Percentiles rank a stretch among this genome's conserved stretches.
Evolutionary conservation across 1,140 invertebrate species (phyloP).

Genomic region (Choristoneura fumiferana): DNA sequence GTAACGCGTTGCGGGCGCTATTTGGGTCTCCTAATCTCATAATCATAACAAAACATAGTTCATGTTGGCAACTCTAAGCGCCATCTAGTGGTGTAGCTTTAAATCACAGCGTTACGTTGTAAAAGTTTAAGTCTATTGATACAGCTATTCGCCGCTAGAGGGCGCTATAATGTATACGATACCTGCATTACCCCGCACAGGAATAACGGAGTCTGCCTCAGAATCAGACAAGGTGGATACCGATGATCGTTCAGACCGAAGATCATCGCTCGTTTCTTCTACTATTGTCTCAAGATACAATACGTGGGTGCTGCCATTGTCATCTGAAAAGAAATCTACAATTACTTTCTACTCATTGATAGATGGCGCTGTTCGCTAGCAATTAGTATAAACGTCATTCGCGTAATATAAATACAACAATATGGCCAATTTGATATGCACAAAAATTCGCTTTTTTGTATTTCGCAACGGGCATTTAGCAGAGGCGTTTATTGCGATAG

Average conservation of each 20-base stretch:
- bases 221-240: constrained; percentile 75
- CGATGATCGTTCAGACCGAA: constrained; percentile 83
- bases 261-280: constrained; percentile 88
- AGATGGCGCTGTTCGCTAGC: constrained; percentile 42
- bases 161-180: constrained; percentile 36
- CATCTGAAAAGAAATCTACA: constrained; percentile 49
- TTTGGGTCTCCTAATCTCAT: no score
- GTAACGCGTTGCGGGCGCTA: no score
- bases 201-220: constrained; percentile 75
- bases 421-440: no score
- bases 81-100: constrained; percentile 32
- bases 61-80: constrained; percentile 13
- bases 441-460: no score
- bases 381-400: not conserved
- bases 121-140: not conserved
- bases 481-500: no score
- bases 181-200: constrained; percentile 62
- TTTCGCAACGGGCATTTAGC: no score
- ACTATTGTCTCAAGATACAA: constrained; percentile 85
- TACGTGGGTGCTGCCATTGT: constrained; percentile 69
- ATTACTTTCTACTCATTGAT: constrained; percentile 29
- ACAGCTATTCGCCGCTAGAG: constrained; percentile 39
- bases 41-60: no score
- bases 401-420: not conserved
- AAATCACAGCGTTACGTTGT: not conserved